A percentile compares a stretch with the other conserved stretches of the same genome.
Evolutionary conservation across 2,888 invertebrate genomes (phyloP).

Genomic region (Watsonalla binaria): DNA sequence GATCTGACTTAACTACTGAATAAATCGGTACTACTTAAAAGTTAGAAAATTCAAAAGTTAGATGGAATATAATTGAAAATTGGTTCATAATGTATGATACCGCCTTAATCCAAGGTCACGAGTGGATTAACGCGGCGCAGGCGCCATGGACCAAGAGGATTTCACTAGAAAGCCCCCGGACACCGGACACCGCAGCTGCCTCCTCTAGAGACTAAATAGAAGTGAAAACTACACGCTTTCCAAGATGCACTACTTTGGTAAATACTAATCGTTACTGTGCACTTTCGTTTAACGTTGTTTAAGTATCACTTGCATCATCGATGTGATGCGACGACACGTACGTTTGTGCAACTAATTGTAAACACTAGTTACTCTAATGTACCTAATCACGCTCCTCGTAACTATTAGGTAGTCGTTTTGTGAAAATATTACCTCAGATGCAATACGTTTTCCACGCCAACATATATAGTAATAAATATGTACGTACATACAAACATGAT

Average conservation of each 20-base stretch:
- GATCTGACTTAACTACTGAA: too few relatives aligned
- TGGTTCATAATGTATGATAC: background rate
- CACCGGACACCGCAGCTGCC: constrained; percentile 43
- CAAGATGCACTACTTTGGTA: constrained; percentile 31
- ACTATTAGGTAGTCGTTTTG: too few relatives aligned
- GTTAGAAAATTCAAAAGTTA: too few relatives aligned
- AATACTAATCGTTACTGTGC: constrained; percentile 24
- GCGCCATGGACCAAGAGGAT: constrained; percentile 23
- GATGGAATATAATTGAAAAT: too few relatives aligned
- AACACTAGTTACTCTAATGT: background rate
- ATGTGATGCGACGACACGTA: background rate
- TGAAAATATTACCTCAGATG: too few relatives aligned
- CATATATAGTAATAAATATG: too few relatives aligned
- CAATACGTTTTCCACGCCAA: too few relatives aligned
- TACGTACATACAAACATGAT: too few relatives aligned
- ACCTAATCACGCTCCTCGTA: too few relatives aligned
- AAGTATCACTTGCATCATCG: background rate
- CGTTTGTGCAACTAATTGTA: background rate
- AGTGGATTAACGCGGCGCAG: constrained; percentile 24
- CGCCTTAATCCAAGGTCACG: constrained; percentile 40
- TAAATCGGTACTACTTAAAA: too few relatives aligned
- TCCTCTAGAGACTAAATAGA: constrained; percentile 46
- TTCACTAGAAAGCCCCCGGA: constrained; percentile 58
- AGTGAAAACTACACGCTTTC: constrained; percentile 56
- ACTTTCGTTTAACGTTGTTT: constrained; percentile 1